These are phyloP conservation scores for Paguma larvata DNA, from an alignment of 2,797 vertebrate species.

Conservation along the genomic window DNA sequence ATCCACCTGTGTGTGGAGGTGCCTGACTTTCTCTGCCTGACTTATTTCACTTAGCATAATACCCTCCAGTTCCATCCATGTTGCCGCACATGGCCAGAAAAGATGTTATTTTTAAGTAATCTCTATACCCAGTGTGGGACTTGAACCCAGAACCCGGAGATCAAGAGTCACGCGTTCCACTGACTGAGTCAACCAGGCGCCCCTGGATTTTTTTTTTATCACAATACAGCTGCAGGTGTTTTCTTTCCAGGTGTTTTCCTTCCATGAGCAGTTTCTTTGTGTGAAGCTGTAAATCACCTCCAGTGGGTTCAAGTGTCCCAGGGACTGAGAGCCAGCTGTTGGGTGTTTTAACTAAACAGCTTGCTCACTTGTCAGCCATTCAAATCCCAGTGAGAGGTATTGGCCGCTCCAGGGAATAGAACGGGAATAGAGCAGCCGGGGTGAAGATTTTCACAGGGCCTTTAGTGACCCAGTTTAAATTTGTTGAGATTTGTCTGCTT, in stretches of 20 bases:
- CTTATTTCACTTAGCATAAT: too few species aligned
- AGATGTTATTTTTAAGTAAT: neutral
- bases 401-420: conserved; percentile 69
- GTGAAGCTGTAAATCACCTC: conserved; percentile 62
- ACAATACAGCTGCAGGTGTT: conserved; percentile 65
- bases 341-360: conserved; percentile 47
- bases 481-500: conserved; percentile 78
- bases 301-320: conserved; percentile 12
- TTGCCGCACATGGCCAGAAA: too few species aligned
- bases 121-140: neutral
- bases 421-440: conserved; percentile 70
- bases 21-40: too few species aligned
- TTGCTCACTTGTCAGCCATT: conserved; percentile 41
- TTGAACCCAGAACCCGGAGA: neutral
- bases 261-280: conserved; percentile 39
- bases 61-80: too few species aligned
- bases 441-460: conserved; percentile 74
- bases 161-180: neutral
- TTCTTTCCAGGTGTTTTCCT: conserved; percentile 72
- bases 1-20: too few species aligned
- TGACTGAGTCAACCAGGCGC: too few species aligned
- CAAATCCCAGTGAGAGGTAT: neutral
- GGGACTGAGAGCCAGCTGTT: conserved; percentile 62
- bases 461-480: conserved; percentile 76
- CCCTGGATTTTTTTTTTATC: neutral